Conservation (phyloP, 2,113 vertebrate genomes). For the Gulo gulo region DNA sequence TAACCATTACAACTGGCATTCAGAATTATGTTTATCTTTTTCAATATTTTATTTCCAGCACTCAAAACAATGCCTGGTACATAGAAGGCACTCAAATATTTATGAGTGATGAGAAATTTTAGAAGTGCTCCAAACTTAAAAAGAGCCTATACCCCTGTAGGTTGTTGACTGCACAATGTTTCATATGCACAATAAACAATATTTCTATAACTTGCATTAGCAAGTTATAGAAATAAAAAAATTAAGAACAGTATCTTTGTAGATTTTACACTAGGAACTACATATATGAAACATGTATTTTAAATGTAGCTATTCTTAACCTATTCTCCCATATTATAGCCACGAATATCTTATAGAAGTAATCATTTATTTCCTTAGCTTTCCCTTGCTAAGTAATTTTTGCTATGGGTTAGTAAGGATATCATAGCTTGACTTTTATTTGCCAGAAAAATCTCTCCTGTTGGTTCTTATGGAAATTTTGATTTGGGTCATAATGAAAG, state of each 20-base stretch:
- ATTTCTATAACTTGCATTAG: not conserved
- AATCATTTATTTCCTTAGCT: not conserved
- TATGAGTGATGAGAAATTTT: not conserved
- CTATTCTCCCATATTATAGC: not conserved
- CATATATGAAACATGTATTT: not conserved
- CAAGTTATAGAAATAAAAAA: not conserved
- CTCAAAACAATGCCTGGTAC: not conserved
- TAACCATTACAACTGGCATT: not conserved
- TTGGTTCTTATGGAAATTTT: not conserved
- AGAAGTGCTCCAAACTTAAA: not conserved
- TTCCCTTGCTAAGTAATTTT: not conserved
- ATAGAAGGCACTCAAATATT: not conserved
- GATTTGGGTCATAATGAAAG: not conserved
- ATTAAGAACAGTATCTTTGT: not conserved
- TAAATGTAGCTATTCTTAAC: not conserved
- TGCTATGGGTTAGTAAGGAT: not conserved
- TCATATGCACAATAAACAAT: not conserved
- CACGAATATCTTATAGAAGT: not conserved
- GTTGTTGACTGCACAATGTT: not conserved
- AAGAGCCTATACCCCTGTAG: not conserved
- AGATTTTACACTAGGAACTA: not conserved
- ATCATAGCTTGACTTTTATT: not conserved
- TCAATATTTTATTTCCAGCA: not conserved
- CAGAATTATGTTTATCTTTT: not conserved
- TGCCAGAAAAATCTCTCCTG: not conserved